A percentile compares a stretch with the other conserved stretches of the same genome.
Evolutionary conservation across 2,888 invertebrate species (phyloP).

Genomic region (Chymomyza fuscimana): DNA sequence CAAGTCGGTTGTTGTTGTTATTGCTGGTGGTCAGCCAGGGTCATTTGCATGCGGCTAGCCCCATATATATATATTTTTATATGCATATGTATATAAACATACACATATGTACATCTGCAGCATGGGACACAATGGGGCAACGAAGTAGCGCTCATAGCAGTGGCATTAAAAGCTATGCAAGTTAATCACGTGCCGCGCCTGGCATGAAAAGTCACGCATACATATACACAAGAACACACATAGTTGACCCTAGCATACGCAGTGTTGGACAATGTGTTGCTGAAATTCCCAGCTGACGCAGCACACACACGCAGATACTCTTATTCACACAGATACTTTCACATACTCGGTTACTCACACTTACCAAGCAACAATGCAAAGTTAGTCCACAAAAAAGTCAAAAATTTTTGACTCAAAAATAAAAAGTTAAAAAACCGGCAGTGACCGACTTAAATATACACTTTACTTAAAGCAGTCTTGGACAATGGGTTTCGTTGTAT

Average conservation of each 20-base stretch:
- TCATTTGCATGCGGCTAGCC: constrained; percentile 43
- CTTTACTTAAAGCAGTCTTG: no score
- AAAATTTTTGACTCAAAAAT: no score
- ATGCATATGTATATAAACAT: background rate
- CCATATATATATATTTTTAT: constrained; percentile 6
- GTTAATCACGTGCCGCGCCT: constrained; percentile 62
- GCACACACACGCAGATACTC: background rate
- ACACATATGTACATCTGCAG: background rate
- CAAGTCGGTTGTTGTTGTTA: constrained; percentile 29
- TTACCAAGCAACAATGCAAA: no score
- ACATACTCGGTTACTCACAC: background rate
- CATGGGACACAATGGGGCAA: constrained; percentile 26
- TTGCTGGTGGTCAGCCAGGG: constrained; percentile 46
- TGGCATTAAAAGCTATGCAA: constrained; percentile 25
- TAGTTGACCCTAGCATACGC: background rate
- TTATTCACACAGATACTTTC: constrained; percentile 11
- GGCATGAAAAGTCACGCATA: constrained; percentile 65
- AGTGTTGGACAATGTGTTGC: constrained; percentile 37
- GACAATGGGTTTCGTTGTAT: no score
- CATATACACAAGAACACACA: background rate
- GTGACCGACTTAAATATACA: no score
- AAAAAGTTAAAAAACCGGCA: no score
- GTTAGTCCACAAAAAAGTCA: no score
- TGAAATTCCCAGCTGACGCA: constrained; percentile 18
- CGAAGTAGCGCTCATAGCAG: constrained; percentile 36